Evolutionary conservation across 2,888 invertebrate genomes (phyloP), one percentile per base, ranked within the genome.

Genomic region (Laspeyria flexula): DNA sequence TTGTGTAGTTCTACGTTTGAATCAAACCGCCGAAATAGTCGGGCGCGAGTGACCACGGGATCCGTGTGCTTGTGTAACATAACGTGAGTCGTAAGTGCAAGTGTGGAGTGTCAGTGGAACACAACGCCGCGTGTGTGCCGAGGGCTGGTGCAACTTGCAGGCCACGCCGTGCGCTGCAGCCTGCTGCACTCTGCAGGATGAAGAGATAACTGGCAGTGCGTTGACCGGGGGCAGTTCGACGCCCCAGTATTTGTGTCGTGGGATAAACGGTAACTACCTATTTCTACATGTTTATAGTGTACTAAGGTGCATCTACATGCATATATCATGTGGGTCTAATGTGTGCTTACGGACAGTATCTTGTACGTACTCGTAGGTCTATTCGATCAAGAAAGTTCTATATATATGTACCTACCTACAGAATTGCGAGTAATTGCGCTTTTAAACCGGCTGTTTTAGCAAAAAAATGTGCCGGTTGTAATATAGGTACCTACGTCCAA

Each of bases 171-270:
- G 18, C 13, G 16, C 44, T 44, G 50, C 50, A 44, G 44, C 21
- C 44, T 44, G 41, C 30, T 44, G 35, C 44, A 51, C 41, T 35
- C 30, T 44, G 35, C 44, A 51, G 74, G 77, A 76, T 75, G 71
- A 75, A 66, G 73, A 79, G 79, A 80, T 78, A 75, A 62, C 74
- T 76, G 75, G 66, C 77, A 77, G 86, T 79, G 83, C 86, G 83
- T 85, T 83, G 88, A 85, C 85, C 86, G 86, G 78, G 71, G 65
- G 79, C 81, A 68, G 83, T 75, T 75, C 79, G 75, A 75, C 76
- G 80, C 68, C 76, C 57, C 58, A 65, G 61, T 75, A 68, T 73
- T 73, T 71, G 73, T 78, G 75, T 73, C 68, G 65, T 66, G 43
- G 56, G 51, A 57, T 73, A 72, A 77, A 80, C 79, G 85, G 85